Conservation (phyloP, 2,797 vertebrate species). For the Galaxias olidus region DNA sequence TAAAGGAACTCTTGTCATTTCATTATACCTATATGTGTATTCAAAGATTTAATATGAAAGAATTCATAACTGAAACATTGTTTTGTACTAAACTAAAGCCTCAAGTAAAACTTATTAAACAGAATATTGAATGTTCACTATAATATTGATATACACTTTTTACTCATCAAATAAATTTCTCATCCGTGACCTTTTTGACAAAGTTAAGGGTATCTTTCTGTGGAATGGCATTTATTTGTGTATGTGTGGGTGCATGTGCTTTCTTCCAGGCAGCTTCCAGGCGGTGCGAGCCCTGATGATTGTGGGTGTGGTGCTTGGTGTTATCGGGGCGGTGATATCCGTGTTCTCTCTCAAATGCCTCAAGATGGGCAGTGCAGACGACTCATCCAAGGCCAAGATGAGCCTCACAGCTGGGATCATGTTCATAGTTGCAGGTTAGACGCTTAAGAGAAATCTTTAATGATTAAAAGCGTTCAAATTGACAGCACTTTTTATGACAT, state of each 20-base stretch:
- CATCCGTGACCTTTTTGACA: too few relatives aligned
- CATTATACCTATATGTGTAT: background rate
- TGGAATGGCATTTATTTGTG: background rate
- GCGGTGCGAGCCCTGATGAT: slow-evolving; percentile 89
- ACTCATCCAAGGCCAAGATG: slow-evolving; percentile 86
- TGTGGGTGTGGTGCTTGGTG: slow-evolving; percentile 80
- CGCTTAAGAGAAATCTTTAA: background rate
- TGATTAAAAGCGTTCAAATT: background rate
- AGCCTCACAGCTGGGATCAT: slow-evolving; percentile 87
- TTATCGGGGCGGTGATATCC: slow-evolving; percentile 75
- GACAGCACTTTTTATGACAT: background rate
- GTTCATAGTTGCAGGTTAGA: slow-evolving; percentile 83
- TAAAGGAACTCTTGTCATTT: background rate
- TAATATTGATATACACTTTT: too few relatives aligned
- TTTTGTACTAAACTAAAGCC: too few relatives aligned
- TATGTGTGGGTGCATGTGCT: background rate
- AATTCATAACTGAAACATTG: background rate
- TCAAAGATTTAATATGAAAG: background rate
- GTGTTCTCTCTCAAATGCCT: slow-evolving; percentile 87
- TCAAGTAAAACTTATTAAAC: too few relatives aligned
- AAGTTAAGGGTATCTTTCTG: background rate
- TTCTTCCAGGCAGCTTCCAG: slow-evolving; percentile 70
- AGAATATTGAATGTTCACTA: too few relatives aligned
- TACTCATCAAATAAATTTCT: too few relatives aligned
- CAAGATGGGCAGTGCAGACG: slow-evolving; percentile 80